Base-by-base conservation (phyloP, 1,140 invertebrate species). In the Pinna nobilis region DNA sequence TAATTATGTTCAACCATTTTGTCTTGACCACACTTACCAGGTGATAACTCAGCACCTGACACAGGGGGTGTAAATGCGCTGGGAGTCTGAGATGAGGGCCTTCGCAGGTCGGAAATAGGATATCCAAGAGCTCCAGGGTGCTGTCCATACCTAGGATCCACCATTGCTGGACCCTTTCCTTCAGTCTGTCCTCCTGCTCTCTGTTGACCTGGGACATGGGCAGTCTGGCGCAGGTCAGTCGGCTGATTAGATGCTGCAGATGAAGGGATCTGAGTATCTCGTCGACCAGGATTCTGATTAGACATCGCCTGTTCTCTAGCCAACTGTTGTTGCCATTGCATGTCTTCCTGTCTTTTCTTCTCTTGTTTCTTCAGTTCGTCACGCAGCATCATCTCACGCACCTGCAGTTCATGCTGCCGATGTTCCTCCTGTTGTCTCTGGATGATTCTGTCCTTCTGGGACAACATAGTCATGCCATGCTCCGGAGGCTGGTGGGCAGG, bases 401-500 rank as follows among this genome's bases (percentile, higher is more conserved):
- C 57, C 18, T 72, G 59, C 41, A 51, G 33, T 23, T 72, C 66
- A 25, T 70, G 66, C 28, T 69, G 59, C 18, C 65, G 35, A 59
- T 41, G 44, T 23, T 64, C 41, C 51, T 61, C 44, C 23, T 30
- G 37, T 33, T 66, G 39, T 23, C 44, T 61, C 15, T 77, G 39
- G 28, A 49, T 41, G 18, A 55, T 37, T 25, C 49, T 51, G 9
- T 69, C 66, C 33, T 72, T 68, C 53, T 44, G 71, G 39, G 64
- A 28, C 18, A 15, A 70, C 65, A 47, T 51, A 30, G 41, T 65
- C 41, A n/a, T 53, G 44, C 61, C 37, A 28, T 60, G 64, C 5
- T 79, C 77, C 15, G 66, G 60, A 1, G 63, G 79, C 35, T 81
- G 79, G 53, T 81, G 79, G 15, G 76, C 79, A 5, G 79, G 76